Percentiles rank a stretch among this genome's conserved stretches.
Evolutionary conservation across 1,140 invertebrate species (phyloP).

Genomic region (Halesus radiatus): DNA sequence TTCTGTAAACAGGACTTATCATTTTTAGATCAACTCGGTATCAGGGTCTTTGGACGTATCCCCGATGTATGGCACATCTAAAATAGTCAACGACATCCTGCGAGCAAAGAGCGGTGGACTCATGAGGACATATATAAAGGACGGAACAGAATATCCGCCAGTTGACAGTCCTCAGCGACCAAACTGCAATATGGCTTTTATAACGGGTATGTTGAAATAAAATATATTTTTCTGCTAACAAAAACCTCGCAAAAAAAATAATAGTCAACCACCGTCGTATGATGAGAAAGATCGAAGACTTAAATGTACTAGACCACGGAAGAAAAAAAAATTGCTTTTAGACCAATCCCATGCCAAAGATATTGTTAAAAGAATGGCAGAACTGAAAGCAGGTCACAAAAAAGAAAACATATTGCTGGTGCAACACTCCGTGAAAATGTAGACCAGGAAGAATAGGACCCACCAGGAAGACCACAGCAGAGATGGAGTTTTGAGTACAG

Average conservation of each 20-base stretch:
- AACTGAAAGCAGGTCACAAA: no score
- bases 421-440: no score
- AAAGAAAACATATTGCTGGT: no score
- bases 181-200: conserved; percentile 6
- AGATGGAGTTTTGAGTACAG: no score
- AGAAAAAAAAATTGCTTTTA: no score
- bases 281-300: no score
- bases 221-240: background rate
- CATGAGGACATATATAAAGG: background rate
- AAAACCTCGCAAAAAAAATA: background rate
- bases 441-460: no score
- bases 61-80: conserved; percentile 22
- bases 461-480: no score
- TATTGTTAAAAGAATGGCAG: no score
- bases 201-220: conserved; percentile 17
- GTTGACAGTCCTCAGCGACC: background rate
- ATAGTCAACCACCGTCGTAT: no score
- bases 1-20: background rate
- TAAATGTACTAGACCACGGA: no score
- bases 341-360: no score
- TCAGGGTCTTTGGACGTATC: conserved; percentile 32
- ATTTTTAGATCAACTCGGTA: conserved; percentile 35
- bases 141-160: conserved; percentile 27
- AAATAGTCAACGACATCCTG: background rate
- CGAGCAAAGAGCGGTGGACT: background rate